phyloP scores from a whole-genome alignment of 2,888 invertebrate genomes.

The Drosophila mulleri region DNA sequence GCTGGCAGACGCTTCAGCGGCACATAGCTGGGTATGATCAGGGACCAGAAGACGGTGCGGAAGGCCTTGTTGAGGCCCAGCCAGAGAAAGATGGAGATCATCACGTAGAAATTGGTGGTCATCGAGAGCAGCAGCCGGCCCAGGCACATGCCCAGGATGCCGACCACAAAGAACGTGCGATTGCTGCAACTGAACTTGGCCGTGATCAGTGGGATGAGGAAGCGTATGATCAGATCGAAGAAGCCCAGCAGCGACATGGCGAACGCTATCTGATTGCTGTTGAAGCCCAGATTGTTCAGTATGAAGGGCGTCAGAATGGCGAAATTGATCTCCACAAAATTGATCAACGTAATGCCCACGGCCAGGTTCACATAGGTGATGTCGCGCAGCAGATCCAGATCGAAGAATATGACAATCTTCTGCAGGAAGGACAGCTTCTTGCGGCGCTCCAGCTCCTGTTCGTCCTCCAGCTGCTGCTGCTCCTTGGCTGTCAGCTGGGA shows the following conservation, averaged over 20 bases:
- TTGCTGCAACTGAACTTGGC: conserved; percentile 89
- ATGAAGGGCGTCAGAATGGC: conserved; percentile 91
- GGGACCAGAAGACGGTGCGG: conserved; percentile 90
- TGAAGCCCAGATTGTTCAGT: conserved; percentile 88
- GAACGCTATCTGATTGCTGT: conserved; percentile 86
- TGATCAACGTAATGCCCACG: conserved; percentile 89
- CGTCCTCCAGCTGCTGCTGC: conserved; percentile 62
- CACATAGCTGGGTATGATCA: conserved; percentile 90
- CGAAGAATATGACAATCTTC: conserved; percentile 89
- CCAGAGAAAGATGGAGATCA: conserved; percentile 87
- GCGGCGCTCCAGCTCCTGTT: conserved; percentile 60
- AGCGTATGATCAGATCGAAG: conserved; percentile 88
- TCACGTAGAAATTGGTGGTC: conserved; percentile 86
- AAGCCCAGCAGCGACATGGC: conserved; percentile 90
- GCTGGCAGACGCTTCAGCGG: conserved; percentile 89
- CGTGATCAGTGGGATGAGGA: conserved; percentile 89
- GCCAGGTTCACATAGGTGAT: conserved; percentile 89
- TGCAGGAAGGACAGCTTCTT: conserved; percentile 86
- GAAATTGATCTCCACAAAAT: conserved; percentile 90
- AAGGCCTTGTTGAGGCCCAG: conserved; percentile 90
- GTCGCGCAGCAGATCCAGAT: conserved; percentile 89
- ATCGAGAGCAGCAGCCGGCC: conserved; percentile 87
- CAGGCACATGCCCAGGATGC: conserved; percentile 88
- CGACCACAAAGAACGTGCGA: conserved; percentile 89
- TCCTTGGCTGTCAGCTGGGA: conserved; percentile 47